Conservation (phyloP, 1,140 invertebrate species). For the Uloborus diversus region DNA sequence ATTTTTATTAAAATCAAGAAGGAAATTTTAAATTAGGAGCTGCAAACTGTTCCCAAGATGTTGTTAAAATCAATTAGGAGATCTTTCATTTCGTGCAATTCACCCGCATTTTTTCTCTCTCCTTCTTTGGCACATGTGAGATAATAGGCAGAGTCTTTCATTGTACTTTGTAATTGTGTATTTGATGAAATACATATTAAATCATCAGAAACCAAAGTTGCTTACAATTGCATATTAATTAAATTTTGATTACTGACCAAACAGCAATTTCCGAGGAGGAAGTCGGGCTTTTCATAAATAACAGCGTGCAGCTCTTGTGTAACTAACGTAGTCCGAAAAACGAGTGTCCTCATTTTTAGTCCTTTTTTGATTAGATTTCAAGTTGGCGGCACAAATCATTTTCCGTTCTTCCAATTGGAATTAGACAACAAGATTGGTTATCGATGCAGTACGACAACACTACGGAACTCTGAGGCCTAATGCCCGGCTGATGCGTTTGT, state of each 20-base stretch:
- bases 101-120: slow-evolving; percentile 4
- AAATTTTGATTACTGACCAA: too few species aligned
- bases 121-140: slow-evolving; percentile 37
- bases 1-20: slow-evolving; percentile 50
- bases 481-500: slow-evolving; percentile 56
- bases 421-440: slow-evolving; percentile 43
- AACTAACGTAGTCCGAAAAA: slow-evolving; percentile 5
- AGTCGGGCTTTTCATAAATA: not conserved
- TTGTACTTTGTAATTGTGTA: not conserved
- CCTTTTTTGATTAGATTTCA: slow-evolving; percentile 1
- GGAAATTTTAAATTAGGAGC: slow-evolving; percentile 28
- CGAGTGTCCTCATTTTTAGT: slow-evolving; percentile 26
- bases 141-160: slow-evolving; percentile 32
- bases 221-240: too few species aligned
- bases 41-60: slow-evolving; percentile 31
- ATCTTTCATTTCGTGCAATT: not conserved
- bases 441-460: slow-evolving; percentile 53
- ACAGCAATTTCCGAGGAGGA: not conserved
- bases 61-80: not conserved
- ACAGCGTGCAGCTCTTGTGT: slow-evolving; percentile 37
- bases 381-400: slow-evolving; percentile 42
- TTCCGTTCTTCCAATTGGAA: slow-evolving; percentile 17
- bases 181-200: not conserved
- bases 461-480: slow-evolving; percentile 54
- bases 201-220: too few species aligned